Conservation (phyloP, 2,797 vertebrate species). For the Neopelma chrysocephalum region DNA sequence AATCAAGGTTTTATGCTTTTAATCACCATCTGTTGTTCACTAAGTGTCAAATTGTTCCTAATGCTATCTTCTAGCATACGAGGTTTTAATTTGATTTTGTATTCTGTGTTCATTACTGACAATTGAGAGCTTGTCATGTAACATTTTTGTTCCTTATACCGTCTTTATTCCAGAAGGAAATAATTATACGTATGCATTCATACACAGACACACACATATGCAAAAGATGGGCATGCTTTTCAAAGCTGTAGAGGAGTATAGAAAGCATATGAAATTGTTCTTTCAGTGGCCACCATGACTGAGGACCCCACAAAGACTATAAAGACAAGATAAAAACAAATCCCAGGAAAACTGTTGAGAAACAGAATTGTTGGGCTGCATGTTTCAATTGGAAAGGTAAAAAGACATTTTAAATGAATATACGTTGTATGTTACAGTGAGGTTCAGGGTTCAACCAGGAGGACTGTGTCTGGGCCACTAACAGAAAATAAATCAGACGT, state of each 20-base stretch:
- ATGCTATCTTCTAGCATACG: slow-evolving; percentile 67
- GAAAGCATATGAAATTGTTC: slow-evolving; percentile 50
- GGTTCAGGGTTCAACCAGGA: neutral
- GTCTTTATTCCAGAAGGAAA: slow-evolving; percentile 57
- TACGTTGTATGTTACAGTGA: neutral
- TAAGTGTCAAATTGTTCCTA: slow-evolving; percentile 78
- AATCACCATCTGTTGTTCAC: slow-evolving; percentile 80
- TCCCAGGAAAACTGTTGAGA: slow-evolving; percentile 23
- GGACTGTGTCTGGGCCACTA: neutral
- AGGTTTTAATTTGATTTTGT: slow-evolving; percentile 73
- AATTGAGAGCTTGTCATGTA: slow-evolving; percentile 64
- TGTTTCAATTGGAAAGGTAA: slow-evolving; percentile 33
- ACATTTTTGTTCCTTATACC: slow-evolving; percentile 59
- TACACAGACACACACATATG: neutral
- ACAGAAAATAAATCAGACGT: neutral
- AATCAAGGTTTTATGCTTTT: slow-evolving; percentile 77
- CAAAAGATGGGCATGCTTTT: neutral
- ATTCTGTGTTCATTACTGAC: slow-evolving; percentile 70
- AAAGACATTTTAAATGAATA: neutral
- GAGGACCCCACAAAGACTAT: slow-evolving; percentile 20
- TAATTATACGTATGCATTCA: neutral
- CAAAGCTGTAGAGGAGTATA: slow-evolving; percentile 29
- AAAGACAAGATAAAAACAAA: slow-evolving; percentile 37
- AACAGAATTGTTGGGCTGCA: neutral
- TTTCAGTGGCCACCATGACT: slow-evolving; percentile 34